These are phyloP conservation scores for Darevskia mixta DNA, from an alignment of 2,797 vertebrate species.

Conservation along the genomic window DNA sequence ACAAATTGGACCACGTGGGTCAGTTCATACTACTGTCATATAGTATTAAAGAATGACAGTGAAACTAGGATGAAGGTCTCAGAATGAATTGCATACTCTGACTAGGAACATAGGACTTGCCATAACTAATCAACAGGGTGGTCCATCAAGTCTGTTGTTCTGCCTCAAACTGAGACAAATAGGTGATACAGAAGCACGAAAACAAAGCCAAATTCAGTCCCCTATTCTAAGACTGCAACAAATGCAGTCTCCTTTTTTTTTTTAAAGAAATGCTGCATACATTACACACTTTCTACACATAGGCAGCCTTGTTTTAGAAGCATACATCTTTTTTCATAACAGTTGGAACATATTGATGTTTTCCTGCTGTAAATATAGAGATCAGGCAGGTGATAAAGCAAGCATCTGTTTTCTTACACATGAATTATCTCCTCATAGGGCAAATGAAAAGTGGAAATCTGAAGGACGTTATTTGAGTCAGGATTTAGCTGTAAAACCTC, in stretches of 20 bases:
- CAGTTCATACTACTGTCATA: neutral
- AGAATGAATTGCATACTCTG: constrained; percentile 1
- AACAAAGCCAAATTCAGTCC: neutral
- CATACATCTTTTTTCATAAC: neutral
- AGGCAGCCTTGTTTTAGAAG: neutral
- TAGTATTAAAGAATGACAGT: constrained; percentile 24
- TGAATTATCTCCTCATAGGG: neutral
- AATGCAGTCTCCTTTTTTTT: no score
- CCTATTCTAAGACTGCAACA: neutral
- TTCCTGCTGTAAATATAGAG: neutral
- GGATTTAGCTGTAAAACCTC: neutral
- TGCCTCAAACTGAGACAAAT: neutral
- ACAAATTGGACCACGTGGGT: neutral
- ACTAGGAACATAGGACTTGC: constrained; percentile 28
- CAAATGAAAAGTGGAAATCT: neutral
- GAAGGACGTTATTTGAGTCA: neutral
- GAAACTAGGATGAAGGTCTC: neutral
- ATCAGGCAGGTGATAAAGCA: neutral
- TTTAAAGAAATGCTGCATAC: neutral
- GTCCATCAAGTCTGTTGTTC: neutral
- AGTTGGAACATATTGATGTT: neutral
- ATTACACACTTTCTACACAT: neutral
- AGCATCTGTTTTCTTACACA: neutral
- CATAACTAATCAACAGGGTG: neutral
- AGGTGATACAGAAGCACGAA: neutral